phyloP scores from a whole-genome alignment of 2,888 invertebrate species.

The Dione juno region DNA sequence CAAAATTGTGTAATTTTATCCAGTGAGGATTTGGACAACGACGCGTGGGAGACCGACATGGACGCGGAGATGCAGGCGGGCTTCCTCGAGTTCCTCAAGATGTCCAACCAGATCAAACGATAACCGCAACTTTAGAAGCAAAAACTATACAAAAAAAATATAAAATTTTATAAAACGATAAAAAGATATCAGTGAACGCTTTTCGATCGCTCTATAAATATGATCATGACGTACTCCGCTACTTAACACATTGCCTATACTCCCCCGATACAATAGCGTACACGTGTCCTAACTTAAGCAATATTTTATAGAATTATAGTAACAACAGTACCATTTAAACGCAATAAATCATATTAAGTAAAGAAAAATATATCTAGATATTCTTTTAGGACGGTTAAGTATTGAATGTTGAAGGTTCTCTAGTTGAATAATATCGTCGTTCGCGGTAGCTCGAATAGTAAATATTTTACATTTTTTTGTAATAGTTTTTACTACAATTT shows the following conservation, averaged over 20 bases:
- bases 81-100: conserved; percentile 80
- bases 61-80: conserved; percentile 80
- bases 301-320: conserved; percentile 47
- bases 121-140: conserved; percentile 59
- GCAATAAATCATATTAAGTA: conserved; percentile 36
- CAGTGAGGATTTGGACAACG: conserved; percentile 78
- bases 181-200: conserved; percentile 65
- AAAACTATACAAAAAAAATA: conserved; percentile 60
- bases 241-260: conserved; percentile 34
- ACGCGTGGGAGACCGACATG: conserved; percentile 81
- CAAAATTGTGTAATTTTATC: no score
- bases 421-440: conserved; percentile 22
- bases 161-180: conserved; percentile 71
- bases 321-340: conserved; percentile 34
- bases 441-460: conserved; percentile 39
- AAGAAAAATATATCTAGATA: conserved; percentile 33
- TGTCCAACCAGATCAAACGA: conserved; percentile 82
- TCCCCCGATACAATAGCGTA: conserved; percentile 31
- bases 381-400: conserved; percentile 28
- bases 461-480: conserved; percentile 38
- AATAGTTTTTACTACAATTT: conserved; percentile 37
- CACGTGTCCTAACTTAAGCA: conserved; percentile 35
- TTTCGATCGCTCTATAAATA: conserved; percentile 44
- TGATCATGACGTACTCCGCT: conserved; percentile 33
- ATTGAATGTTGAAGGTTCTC: conserved; percentile 29